A percentile compares a stretch with the other conserved stretches of the same genome.
phyloP scores from a whole-genome alignment of 2,797 vertebrate genomes.

The Melanotaenia parkinsoni region DNA sequence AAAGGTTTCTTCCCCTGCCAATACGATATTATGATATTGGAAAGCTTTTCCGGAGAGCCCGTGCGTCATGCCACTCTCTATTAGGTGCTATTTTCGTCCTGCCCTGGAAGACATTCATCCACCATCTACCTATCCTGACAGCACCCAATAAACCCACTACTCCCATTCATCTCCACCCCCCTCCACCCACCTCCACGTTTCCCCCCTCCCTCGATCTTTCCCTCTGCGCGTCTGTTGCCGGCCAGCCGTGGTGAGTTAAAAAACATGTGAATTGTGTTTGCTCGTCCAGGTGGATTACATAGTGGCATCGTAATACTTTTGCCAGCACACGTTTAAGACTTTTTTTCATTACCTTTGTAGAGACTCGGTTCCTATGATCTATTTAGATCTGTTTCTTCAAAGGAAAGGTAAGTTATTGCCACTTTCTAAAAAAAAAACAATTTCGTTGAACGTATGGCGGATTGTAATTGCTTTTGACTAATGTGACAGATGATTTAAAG shows the following conservation, averaged over 20 bases:
- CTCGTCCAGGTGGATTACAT: constrained; percentile 47
- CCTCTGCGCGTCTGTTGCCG: constrained; percentile 27
- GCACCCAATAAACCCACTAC: constrained; percentile 81
- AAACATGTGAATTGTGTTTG: constrained; percentile 61
- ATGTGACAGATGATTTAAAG: constrained; percentile 62
- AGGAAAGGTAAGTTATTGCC: constrained; percentile 57
- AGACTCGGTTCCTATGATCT: constrained; percentile 10
- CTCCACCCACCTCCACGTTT: constrained; percentile 59
- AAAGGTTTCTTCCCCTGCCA: constrained; percentile 57
- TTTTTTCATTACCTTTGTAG: constrained; percentile 14
- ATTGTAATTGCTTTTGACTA: constrained; percentile 27
- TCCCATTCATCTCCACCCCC: constrained; percentile 69
- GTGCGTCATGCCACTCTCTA: constrained; percentile 79
- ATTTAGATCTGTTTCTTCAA: constrained; percentile 25
- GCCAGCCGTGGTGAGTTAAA: constrained; percentile 56
- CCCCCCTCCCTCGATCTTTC: constrained; percentile 32
- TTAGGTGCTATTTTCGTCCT: constrained; percentile 79
- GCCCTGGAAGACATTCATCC: constrained; percentile 78
- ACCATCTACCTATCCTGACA: constrained; percentile 76
- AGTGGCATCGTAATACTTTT: constrained; percentile 27
- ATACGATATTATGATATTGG: constrained; percentile 68
- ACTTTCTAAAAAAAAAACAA: constrained; percentile 6
- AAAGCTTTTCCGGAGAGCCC: constrained; percentile 62
- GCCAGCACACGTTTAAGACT: constrained; percentile 18
- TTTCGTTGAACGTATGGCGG: background rate